Percentiles rank a stretch among this genome's conserved stretches.
Conservation (phyloP, 2,888 invertebrate genomes). For the Mylabris sibirica region DNA sequence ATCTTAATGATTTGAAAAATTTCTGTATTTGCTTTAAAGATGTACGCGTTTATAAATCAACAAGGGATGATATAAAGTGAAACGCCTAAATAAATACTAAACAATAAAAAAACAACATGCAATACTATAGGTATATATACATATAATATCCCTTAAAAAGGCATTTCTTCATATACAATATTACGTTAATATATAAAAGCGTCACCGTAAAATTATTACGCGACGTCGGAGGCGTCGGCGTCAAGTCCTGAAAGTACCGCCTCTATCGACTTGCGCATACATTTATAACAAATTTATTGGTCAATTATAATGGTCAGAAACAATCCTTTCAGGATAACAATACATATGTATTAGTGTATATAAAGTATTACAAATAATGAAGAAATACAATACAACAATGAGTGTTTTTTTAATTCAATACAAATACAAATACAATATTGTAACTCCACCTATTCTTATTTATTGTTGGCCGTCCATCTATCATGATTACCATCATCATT, state of each 20-base stretch:
- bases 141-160: slow-evolving; percentile 31
- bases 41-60: not conserved
- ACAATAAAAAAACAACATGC: slow-evolving; percentile 44
- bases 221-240: slow-evolving; percentile 52
- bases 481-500: not conserved
- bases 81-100: slow-evolving; percentile 45
- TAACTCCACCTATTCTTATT: slow-evolving; percentile 49
- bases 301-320: slow-evolving; percentile 22
- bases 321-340: slow-evolving; percentile 26
- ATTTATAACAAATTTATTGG: slow-evolving; percentile 33
- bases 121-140: slow-evolving; percentile 40
- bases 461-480: slow-evolving; percentile 19
- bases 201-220: slow-evolving; percentile 54
- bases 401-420: slow-evolving; percentile 31
- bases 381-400: too few species aligned
- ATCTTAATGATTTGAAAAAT: too few species aligned
- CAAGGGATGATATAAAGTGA: slow-evolving; percentile 20
- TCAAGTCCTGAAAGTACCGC: slow-evolving; percentile 44
- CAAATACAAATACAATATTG: slow-evolving; percentile 13
- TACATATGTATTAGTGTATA: slow-evolving; percentile 23
- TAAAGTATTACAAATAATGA: slow-evolving; percentile 35
- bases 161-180: slow-evolving; percentile 36
- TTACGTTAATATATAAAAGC: slow-evolving; percentile 44
- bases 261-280: slow-evolving; percentile 50
- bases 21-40: not conserved